Conservation (phyloP, 1,140 invertebrate genomes). For the Colletes latitarsis region DNA sequence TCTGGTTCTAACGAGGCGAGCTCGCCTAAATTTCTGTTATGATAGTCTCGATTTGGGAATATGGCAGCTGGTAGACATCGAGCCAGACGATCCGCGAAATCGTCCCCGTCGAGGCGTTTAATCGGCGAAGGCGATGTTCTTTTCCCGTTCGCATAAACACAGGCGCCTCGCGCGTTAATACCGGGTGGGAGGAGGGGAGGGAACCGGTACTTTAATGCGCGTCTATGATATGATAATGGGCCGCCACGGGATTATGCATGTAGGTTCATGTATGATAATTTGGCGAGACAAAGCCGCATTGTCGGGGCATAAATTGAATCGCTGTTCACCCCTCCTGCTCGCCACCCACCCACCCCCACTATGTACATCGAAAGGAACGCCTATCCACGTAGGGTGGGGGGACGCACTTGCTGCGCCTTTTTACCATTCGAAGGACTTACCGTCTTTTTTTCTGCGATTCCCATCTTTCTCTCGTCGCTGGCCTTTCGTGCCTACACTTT, state of each 20-base stretch:
- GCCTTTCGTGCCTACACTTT: neutral
- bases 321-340: constrained; percentile 46
- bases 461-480: neutral
- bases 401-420: constrained; percentile 41
- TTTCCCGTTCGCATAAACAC: constrained; percentile 64
- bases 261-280: constrained; percentile 77
- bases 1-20: too few relatives aligned
- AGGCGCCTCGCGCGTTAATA: constrained; percentile 71
- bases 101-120: constrained; percentile 32
- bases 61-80: constrained; percentile 10
- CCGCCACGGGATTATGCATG: constrained; percentile 68
- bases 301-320: constrained; percentile 79
- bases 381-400: constrained; percentile 32
- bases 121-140: constrained; percentile 46
- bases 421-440: constrained; percentile 18
- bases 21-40: neutral
- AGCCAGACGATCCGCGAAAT: constrained; percentile 57
- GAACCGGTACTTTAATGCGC: constrained; percentile 70
- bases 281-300: constrained; percentile 79
- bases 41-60: constrained; percentile 17
- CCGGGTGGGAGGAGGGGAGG: constrained; percentile 6
- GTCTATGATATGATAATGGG: constrained; percentile 77
- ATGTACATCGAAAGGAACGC: constrained; percentile 52
- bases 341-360: constrained; percentile 57
- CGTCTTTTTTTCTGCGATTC: constrained; percentile 21